phyloP scores from a whole-genome alignment of 1,140 invertebrate genomes.

The Drosophila fuyamai region DNA sequence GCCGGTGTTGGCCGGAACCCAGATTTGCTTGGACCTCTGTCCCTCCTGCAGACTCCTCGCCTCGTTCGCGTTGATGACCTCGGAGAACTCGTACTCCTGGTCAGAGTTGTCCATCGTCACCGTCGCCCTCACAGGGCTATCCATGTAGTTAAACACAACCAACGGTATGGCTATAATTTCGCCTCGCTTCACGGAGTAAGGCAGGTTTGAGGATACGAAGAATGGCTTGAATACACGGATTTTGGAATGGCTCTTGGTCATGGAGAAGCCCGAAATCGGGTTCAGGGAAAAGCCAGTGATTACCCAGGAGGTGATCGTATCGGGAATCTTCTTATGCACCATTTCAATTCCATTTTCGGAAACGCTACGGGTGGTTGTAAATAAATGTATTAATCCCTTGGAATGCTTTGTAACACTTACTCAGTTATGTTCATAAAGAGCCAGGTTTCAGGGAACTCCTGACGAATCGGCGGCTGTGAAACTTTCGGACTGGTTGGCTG shows the following conservation, averaged over 20 bases:
- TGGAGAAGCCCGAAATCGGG: slow-evolving; percentile 92
- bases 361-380: slow-evolving; percentile 13
- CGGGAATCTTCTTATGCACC: slow-evolving; percentile 88
- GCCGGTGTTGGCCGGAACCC: slow-evolving; percentile 89
- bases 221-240: slow-evolving; percentile 95
- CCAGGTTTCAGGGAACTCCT: slow-evolving; percentile 29
- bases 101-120: slow-evolving; percentile 93
- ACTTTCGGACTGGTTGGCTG: background rate
- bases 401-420: background rate
- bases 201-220: slow-evolving; percentile 92
- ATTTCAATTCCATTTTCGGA: slow-evolving; percentile 53
- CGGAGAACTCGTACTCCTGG: slow-evolving; percentile 92
- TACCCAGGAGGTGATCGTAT: slow-evolving; percentile 96
- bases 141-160: slow-evolving; percentile 79
- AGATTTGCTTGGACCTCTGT: slow-evolving; percentile 85
- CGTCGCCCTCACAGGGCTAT: slow-evolving; percentile 90
- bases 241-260: slow-evolving; percentile 90
- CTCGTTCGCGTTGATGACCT: slow-evolving; percentile 86
- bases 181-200: slow-evolving; percentile 93
- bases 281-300: slow-evolving; percentile 97
- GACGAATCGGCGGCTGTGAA: background rate
- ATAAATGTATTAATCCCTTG: background rate
- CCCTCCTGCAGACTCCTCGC: slow-evolving; percentile 86
- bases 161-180: slow-evolving; percentile 77
- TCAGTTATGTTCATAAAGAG: slow-evolving; percentile 16